Base-by-base conservation (phyloP, 2,888 invertebrate genomes). In the Sinotaia quadrata region DNA sequence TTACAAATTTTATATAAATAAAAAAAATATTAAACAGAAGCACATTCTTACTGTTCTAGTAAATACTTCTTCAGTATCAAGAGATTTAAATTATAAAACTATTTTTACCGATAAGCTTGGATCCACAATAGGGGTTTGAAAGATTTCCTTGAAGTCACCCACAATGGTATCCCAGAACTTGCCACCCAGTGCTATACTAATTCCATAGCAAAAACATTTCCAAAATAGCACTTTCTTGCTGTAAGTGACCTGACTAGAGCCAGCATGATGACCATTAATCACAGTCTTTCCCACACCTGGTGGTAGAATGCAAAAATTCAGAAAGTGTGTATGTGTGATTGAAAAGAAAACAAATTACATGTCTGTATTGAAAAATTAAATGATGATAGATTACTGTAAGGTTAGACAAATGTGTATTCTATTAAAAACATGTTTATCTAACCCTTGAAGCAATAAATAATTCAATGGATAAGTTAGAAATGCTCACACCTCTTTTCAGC, bases 161-260 rank as follows among this genome's bases (percentile, higher is more conserved):
- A 81, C 75, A 18, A 72, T 63, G 57, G 72, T 70, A 70, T 84
- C 84, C 84, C 84, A 84, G 44, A 79, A 74, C 34, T 75, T 75
- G n/a, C 82, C 81, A 8, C 81, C 74, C 21, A 80, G 24, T 0
- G 78, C 82, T 12, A 83, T 61, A 54, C 76, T 70, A 10, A 76
- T 41, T 3, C 83, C 84, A 67, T 74, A 81, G 71, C 82, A 80
- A 36, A 79, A 78, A n/a, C 76, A 73, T 65, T 80, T 77, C 71
- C 78, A 83, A 62, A 84, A 83, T 21, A 83, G 68, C 52, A 74
- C 75, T 49, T 75, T 76, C 63, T 80, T 80, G 63, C 79, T 81
- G 66, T 78, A 78, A 18, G 56, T 60, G 34, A 36, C 49, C 34
- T 65, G 34, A 33, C 37, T 41, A n/a, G 44, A 34, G 36, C 49